These are phyloP conservation scores for Neotoma lepida DNA, from an alignment of 2,113 vertebrate genomes.

Conservation along the genomic window DNA sequence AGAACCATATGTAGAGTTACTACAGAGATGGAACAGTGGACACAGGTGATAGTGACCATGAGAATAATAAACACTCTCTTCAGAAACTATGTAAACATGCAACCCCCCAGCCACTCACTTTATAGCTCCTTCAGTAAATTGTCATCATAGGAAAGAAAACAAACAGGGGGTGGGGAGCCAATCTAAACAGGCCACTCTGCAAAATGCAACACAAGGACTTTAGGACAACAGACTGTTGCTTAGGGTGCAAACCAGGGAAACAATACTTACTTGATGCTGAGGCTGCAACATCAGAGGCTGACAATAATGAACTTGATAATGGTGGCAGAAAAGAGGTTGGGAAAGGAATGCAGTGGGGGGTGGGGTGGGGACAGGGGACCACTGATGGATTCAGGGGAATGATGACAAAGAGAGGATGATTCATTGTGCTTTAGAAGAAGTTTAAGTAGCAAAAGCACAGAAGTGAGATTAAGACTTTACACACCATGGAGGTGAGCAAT, in stretches of 20 bases:
- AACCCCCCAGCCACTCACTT: not conserved
- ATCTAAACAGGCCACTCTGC: not conserved
- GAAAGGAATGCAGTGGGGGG: not conserved
- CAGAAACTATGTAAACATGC: not conserved
- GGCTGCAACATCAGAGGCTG: not conserved
- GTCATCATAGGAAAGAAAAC: slow-evolving; percentile 10
- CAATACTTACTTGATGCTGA: not conserved
- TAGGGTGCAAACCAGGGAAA: slow-evolving; percentile 17
- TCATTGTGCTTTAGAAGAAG: slow-evolving; percentile 10
- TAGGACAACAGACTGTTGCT: not conserved
- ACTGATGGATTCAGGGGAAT: not conserved
- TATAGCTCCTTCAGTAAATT: not conserved
- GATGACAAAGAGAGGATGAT: not conserved
- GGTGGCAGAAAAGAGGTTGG: not conserved
- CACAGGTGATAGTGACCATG: not conserved
- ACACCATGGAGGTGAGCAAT: not conserved
- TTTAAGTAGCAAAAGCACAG: not conserved
- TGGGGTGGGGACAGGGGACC: not conserved
- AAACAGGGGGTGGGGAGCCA: no score
- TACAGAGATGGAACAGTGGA: not conserved
- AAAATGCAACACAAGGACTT: not conserved
- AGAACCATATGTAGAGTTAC: not conserved
- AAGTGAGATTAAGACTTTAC: not conserved
- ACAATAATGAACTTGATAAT: not conserved
- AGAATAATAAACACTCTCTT: slow-evolving; percentile 9